Conservation (phyloP, 2,888 invertebrate species). For the Stenolophus ochropezus region DNA sequence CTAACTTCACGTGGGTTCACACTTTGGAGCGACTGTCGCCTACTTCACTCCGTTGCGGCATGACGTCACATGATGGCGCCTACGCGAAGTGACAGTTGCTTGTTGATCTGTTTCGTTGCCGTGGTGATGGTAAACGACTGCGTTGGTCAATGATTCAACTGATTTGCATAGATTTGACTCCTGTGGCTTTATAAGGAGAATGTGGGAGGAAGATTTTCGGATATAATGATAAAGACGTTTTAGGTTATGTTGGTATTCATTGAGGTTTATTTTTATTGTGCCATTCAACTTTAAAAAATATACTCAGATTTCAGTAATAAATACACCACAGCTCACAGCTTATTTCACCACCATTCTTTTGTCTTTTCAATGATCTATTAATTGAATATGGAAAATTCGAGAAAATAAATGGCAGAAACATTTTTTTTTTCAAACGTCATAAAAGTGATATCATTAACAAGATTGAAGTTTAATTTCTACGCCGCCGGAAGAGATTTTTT, state of each 20-base stretch:
- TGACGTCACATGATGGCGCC: slow-evolving; percentile 33
- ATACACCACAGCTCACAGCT: too few relatives aligned
- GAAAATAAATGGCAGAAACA: too few relatives aligned
- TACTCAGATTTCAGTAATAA: too few relatives aligned
- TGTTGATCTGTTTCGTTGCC: neutral
- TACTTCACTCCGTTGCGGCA: slow-evolving; percentile 9
- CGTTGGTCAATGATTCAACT: neutral
- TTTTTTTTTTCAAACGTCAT: too few relatives aligned
- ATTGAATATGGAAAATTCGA: too few relatives aligned
- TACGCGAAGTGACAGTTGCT: neutral
- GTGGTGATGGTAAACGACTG: neutral
- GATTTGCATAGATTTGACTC: slow-evolving; percentile 15
- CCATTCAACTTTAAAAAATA: neutral
- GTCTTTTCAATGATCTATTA: too few relatives aligned
- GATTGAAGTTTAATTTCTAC: too few relatives aligned
- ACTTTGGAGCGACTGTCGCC: slow-evolving; percentile 35
- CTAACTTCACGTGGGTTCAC: slow-evolving; percentile 28
- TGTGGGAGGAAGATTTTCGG: neutral
- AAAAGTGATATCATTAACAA: too few relatives aligned
- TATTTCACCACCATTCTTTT: too few relatives aligned
- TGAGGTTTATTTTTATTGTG: neutral
- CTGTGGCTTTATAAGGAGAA: neutral
- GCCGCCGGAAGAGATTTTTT: too few relatives aligned
- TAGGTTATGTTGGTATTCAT: neutral
- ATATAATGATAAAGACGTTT: neutral